A percentile compares a stretch with the other conserved stretches of the same genome.
Conservation (phyloP, 64 coral and sea anemone genomes). For the Montipora capricornis region DNA sequence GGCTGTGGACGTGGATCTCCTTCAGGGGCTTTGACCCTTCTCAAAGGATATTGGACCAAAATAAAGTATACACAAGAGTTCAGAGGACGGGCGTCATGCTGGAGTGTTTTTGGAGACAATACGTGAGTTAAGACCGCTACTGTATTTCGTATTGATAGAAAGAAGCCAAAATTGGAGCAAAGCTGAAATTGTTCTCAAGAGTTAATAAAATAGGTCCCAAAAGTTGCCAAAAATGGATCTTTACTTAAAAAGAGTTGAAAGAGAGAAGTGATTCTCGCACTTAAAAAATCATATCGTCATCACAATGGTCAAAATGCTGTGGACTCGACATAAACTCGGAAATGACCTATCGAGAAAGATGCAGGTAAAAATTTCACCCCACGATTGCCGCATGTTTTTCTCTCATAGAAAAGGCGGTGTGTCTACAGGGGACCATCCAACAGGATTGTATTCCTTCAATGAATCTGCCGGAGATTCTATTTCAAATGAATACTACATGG, state of each 20-base stretch:
- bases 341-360: no score
- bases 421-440: neutral
- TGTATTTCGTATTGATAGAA: no score
- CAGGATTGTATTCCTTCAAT: slow-evolving; percentile 6
- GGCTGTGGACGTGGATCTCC: slow-evolving; percentile 38
- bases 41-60: slow-evolving; percentile 73
- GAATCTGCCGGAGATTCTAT: neutral
- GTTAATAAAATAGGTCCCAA: no score
- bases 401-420: neutral
- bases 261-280: no score
- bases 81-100: slow-evolving; percentile 62
- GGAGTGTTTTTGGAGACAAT: slow-evolving; percentile 78
- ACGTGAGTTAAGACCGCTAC: neutral
- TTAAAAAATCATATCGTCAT: no score
- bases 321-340: no score
- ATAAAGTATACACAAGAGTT: slow-evolving; percentile 87
- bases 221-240: no score
- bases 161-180: neutral
- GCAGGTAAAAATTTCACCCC: neutral
- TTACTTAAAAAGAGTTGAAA: no score
- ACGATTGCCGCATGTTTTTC: neutral
- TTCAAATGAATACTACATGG: neutral
- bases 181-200: neutral
- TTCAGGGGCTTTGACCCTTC: slow-evolving; percentile 42
- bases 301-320: no score